Percentiles rank a stretch among this genome's conserved stretches.
These are phyloP conservation scores for Silurus glanis DNA, from an alignment of 2,113 vertebrate species.

Conservation along the genomic window DNA sequence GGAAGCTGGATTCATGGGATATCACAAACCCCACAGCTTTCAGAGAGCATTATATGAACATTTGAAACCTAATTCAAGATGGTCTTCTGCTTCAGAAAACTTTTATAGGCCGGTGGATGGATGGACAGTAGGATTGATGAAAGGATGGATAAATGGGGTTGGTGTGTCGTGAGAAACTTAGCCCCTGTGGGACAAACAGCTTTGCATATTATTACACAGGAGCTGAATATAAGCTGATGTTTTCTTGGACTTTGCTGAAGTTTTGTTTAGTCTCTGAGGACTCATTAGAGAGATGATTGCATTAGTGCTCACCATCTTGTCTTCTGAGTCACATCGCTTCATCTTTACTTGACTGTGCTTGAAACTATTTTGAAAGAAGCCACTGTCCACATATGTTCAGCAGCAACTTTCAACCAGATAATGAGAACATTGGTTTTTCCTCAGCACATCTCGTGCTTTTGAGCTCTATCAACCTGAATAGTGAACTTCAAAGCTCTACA, in stretches of 20 bases:
- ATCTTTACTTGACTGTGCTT: constrained; percentile 51
- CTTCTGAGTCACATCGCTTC: constrained; percentile 54
- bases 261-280: constrained; percentile 49
- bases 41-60: not conserved
- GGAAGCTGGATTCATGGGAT: not conserved
- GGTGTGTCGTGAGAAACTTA: not conserved
- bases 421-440: not conserved
- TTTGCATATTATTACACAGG: constrained; percentile 6
- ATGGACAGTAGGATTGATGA: not conserved
- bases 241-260: constrained; percentile 20
- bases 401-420: not conserved
- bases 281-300: constrained; percentile 56
- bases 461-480: not conserved
- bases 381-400: not conserved
- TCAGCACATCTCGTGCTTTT: not conserved
- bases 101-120: not conserved
- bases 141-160: not conserved
- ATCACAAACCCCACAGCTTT: no score
- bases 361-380: constrained; percentile 40
- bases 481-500: not conserved
- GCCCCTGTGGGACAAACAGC: not conserved
- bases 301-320: constrained; percentile 52
- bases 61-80: no score
- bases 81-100: no score
- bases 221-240: constrained; percentile 6